Base-by-base conservation (phyloP, 2,888 invertebrate genomes). In the Dicycla oo region DNA sequence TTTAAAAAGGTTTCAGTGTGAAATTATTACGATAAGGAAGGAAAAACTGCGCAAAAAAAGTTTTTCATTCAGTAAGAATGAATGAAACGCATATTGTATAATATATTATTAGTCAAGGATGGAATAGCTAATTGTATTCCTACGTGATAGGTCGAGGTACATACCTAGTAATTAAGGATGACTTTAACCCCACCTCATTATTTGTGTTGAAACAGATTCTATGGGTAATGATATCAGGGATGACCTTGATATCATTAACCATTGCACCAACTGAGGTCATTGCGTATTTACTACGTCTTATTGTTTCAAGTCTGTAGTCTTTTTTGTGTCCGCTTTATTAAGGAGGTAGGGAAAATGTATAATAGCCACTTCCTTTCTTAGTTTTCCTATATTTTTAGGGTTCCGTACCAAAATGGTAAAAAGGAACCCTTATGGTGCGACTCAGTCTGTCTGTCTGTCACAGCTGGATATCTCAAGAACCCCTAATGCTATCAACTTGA, bases 51-150 rank as follows among this genome's bases (percentile, higher is more conserved):
- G 3, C 47, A 30, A 60, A 49, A 63, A 30, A 56, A 43, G 20
- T 2, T 26, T 18, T 80, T 69, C 65, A 81, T 80, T 81, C 72
- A 72, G n/a, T 10, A 23, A 68, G 38, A 63, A 26, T 80, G 78
- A 80, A 81, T 80, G 78, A 69, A 77, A 30, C 26, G 45, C 34
- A 62, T 40, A 68, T 23, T 45, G 53, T 40, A 23, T 30, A 3
- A 30, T 30, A 3, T 3, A 0, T 38, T 57, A 56, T 43, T 11
- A 54, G 38, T 47, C 65, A 77, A 77, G 65, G 68, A 69, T 60
- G 1, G n/a, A 51, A 51, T 47, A 51, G 26, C 20, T 57, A 64
- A 67, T 80, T 54, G 61, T 51, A 47, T 54, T 58, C 20, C 47
- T 64, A 63, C 51, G 34, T 30, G 18, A 43, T 63, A 56, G 45